Evolutionary conservation across 2,113 vertebrate species (phyloP).

Genomic region (Otocyon megalotis): DNA sequence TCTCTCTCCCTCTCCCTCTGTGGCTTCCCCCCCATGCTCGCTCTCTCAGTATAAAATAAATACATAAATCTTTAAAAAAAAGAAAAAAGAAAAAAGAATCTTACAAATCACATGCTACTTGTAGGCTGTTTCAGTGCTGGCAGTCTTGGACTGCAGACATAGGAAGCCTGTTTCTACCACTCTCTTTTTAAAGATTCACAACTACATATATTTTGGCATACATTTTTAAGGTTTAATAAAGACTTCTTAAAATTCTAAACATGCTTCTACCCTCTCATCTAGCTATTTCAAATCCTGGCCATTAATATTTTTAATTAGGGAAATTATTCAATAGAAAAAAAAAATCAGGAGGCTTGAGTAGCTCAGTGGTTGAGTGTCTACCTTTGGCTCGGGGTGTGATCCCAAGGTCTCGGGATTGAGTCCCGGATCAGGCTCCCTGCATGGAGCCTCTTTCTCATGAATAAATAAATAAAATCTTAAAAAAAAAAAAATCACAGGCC

Average conservation of each 20-base stretch:
- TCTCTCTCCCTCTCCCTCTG: not conserved
- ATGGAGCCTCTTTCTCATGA: too few species aligned
- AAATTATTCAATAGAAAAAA: not conserved
- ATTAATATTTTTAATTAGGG: not conserved
- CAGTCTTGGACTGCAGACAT: not conserved
- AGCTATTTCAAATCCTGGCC: conserved; percentile 17
- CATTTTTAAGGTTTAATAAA: not conserved
- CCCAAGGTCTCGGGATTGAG: too few species aligned
- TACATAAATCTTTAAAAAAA: not conserved
- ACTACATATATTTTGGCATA: not conserved
- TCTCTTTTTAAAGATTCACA: not conserved
- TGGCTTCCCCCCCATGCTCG: not conserved
- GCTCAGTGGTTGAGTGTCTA: too few species aligned
- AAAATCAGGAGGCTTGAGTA: too few species aligned
- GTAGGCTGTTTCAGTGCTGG: not conserved
- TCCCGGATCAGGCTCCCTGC: too few species aligned
- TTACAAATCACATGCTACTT: conserved; percentile 27
- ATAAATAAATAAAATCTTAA: too few species aligned
- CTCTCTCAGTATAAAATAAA: not conserved
- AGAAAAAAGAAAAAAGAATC: not conserved
- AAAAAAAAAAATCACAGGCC: not conserved
- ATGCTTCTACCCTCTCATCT: not conserved
- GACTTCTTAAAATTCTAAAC: conserved; percentile 17
- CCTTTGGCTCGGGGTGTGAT: too few species aligned
- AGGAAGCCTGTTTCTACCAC: not conserved